Base-by-base conservation (phyloP, 2,888 invertebrate genomes). In the Trileptium ribeirensis region DNA sequence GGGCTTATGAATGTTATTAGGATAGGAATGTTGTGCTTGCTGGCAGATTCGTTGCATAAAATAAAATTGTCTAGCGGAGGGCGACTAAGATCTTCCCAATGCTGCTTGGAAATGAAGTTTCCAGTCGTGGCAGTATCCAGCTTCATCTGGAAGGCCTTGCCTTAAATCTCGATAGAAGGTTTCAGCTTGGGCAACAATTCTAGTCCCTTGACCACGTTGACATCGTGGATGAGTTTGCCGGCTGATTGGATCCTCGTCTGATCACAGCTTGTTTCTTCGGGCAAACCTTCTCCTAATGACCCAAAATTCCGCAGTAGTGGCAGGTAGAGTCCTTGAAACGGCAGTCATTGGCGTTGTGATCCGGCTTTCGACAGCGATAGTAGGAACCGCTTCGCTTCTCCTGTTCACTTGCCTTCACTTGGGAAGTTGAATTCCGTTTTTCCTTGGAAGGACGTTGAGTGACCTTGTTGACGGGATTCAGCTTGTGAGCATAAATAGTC, bases 401-500 rank as follows among this genome's bases (percentile, higher is more conserved):
- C 15, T 8, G n/a, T 15, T 70, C 70, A 70, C 19, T 31, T 15
- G 8, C 70, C 33, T 70, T 70, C 8, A 15, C 36, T 70, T 36
- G 31, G 15, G 70, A n/a, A n/a, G 31, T 33, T 19, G 19, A 70
- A n/a, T n/a, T n/a, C 15, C n/a, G 3, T 15, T 36, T 36, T n/a
- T 70, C n/a, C 19, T 8, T 8, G 15, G 8, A 15, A n/a, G 2
- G 2, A 34, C 34, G 8, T 34, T 83, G 79, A 24, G 2, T 83
- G 78, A 82, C 83, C 34, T 82, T 82, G 34, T 82, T 78, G 33
- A 83, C 83, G 2, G 51, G 51, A 8, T 24, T 70, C 8, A n/a
- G 70, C 36, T 70, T 70, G 70, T 8, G 8, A 29, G 8, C 70
- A 70, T 70, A n/a, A 8, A 36, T n/a, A 19, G 36, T 75, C 15